Percentiles rank a stretch among this genome's conserved stretches.
Conservation (phyloP, 2,113 vertebrate species). For the Indicator indicator region DNA sequence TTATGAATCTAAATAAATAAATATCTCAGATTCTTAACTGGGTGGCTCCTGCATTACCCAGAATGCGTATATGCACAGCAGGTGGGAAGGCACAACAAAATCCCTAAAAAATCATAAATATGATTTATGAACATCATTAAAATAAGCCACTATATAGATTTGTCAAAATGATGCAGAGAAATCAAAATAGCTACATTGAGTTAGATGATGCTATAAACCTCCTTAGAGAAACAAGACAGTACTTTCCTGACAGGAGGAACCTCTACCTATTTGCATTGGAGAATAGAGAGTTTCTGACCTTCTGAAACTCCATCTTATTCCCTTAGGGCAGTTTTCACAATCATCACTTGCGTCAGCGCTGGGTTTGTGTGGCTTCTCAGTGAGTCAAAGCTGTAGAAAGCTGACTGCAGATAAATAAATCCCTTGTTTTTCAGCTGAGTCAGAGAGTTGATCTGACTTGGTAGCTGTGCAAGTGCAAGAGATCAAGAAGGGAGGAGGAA, state of each 20-base stretch:
- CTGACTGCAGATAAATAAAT: conserved; percentile 26
- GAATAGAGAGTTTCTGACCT: neutral
- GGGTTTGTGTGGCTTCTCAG: neutral
- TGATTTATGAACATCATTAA: neutral
- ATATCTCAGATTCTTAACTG: neutral
- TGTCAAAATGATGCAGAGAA: neutral
- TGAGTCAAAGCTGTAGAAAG: conserved; percentile 22
- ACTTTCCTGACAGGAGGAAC: neutral
- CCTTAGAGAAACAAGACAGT: neutral
- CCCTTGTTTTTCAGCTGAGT: conserved; percentile 25
- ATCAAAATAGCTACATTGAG: neutral
- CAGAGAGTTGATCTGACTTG: neutral
- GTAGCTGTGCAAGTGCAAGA: neutral
- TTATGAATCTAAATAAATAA: neutral
- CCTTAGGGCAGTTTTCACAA: conserved; percentile 22
- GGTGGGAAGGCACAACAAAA: neutral
- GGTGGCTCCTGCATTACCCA: neutral
- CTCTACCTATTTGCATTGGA: neutral
- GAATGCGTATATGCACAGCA: neutral
- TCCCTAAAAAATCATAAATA: neutral
- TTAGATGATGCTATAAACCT: neutral
- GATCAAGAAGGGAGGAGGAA: conserved; percentile 10
- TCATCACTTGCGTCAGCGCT: neutral
- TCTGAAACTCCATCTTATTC: neutral
- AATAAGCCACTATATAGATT: neutral